These are phyloP conservation scores for Poecile atricapillus DNA, from an alignment of 2,113 vertebrate species.

Conservation along the genomic window DNA sequence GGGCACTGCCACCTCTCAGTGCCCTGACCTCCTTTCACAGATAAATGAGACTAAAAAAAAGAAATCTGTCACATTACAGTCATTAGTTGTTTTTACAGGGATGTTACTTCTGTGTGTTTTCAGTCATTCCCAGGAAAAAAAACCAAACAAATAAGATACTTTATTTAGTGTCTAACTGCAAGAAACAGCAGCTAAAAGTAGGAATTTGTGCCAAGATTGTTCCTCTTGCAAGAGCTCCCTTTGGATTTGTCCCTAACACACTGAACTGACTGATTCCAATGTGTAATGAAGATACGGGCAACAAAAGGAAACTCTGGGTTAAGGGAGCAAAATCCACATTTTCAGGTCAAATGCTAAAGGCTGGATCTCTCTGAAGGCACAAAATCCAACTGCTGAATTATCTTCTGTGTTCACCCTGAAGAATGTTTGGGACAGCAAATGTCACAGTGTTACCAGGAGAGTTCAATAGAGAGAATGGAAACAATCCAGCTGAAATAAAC, in stretches of 20 bases:
- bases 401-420: neutral
- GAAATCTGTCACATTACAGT: neutral
- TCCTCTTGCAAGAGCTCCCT: neutral
- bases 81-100: neutral
- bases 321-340: neutral
- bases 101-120: neutral
- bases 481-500: slow-evolving; percentile 33
- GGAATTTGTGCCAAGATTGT: neutral
- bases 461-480: neutral
- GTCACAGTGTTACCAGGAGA: neutral
- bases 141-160: neutral
- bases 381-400: neutral
- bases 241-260: neutral
- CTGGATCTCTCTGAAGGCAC: neutral
- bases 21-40: neutral
- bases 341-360: neutral
- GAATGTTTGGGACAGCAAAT: neutral
- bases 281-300: neutral
- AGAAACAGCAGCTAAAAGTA: neutral
- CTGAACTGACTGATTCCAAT: neutral
- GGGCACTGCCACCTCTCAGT: neutral
- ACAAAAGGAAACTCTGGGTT: neutral
- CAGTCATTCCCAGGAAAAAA: neutral
- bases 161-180: neutral
- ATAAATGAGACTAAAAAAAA: neutral